Conservation (phyloP, 2,113 vertebrate genomes). For the Scopus umbretta region DNA sequence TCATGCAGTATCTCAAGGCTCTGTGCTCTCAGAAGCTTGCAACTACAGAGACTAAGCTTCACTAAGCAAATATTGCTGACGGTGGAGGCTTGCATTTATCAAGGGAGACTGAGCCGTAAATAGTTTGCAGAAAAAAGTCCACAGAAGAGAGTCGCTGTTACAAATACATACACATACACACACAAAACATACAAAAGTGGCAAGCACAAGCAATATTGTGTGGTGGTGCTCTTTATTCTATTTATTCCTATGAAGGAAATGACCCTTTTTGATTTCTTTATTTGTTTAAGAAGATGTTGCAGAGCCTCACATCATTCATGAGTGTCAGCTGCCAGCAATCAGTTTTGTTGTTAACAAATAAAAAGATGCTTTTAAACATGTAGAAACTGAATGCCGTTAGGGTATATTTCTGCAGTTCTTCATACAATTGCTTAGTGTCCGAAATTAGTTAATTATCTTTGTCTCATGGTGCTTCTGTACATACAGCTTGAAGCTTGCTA, state of each 20-base stretch:
- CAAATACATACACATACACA: neutral
- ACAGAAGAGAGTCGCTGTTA: neutral
- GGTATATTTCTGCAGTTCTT: neutral
- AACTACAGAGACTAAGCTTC: constrained; percentile 49
- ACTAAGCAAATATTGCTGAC: constrained; percentile 61
- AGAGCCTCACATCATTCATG: neutral
- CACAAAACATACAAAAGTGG: neutral
- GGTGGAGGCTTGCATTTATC: neutral
- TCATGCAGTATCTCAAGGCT: constrained; percentile 34
- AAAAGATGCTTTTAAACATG: neutral
- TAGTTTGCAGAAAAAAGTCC: neutral
- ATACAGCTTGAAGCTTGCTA: neutral
- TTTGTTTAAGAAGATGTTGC: neutral
- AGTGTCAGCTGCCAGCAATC: neutral
- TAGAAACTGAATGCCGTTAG: neutral
- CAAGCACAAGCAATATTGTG: neutral
- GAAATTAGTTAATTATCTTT: neutral
- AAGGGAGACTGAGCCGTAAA: constrained; percentile 50
- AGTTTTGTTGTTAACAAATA: neutral
- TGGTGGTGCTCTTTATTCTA: neutral
- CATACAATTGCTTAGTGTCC: neutral
- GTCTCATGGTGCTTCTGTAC: neutral
- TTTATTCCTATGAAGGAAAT: neutral
- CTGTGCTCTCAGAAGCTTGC: constrained; percentile 38
- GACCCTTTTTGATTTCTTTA: neutral